Conservation (phyloP, 2,113 vertebrate species). For the Pavo muticus region DNA sequence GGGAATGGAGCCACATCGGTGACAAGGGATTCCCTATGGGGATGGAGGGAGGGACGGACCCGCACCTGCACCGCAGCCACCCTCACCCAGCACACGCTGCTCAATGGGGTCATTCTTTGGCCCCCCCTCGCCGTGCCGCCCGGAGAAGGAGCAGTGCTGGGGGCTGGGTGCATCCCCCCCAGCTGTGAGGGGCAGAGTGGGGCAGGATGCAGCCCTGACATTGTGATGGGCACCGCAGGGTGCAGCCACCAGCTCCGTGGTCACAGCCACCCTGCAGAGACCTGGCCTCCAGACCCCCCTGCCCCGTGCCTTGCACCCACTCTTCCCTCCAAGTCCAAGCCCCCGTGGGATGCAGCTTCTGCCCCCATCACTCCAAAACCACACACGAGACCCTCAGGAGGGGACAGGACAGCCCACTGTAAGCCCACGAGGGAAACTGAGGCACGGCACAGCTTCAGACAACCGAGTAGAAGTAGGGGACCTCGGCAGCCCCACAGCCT, state of each 20-base stretch:
- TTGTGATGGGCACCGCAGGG: accelerated
- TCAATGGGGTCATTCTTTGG: conserved; percentile 41
- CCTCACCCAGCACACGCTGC: not conserved
- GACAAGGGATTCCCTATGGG: not conserved
- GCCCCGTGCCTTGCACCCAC: too few species aligned
- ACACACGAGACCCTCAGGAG: accelerated
- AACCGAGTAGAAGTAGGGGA: not conserved
- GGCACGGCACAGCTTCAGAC: not conserved
- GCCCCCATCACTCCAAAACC: not conserved
- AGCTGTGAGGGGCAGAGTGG: not conserved
- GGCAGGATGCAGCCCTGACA: not conserved
- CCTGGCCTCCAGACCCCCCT: not conserved
- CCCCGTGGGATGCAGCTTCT: not conserved
- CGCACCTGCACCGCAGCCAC: not conserved
- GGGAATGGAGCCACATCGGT: not conserved
- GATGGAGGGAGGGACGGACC: not conserved
- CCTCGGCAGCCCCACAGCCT: not conserved
- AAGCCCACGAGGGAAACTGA: not conserved
- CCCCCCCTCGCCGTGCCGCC: not conserved
- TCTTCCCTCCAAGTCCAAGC: not conserved
- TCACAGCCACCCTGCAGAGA: not conserved
- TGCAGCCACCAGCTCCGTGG: not conserved
- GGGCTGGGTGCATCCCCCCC: not conserved
- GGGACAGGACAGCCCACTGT: not conserved
- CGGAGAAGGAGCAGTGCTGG: accelerated